Base-by-base conservation (phyloP, 1,140 invertebrate species). In the Paracyclopina nana region DNA sequence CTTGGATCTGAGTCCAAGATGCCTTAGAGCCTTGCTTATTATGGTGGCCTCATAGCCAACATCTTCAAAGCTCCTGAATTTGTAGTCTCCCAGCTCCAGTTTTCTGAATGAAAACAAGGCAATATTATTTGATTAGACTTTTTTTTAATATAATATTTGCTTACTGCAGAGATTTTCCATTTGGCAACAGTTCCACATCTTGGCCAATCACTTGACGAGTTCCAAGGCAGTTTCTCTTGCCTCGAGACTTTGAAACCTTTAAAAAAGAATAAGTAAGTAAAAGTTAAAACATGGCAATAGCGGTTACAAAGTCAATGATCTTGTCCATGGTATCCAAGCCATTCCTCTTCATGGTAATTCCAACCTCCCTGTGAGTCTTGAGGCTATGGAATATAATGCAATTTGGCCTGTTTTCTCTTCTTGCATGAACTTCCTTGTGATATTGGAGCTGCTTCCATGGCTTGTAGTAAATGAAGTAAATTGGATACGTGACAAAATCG, bases 71-170 rank as follows among this genome's bases (percentile, higher is more conserved):
- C 78, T 79, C 50, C 79, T 75, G 91, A 91, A 98, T 55, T 77
- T 72, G 65, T 97, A 98, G 6, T 86, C 78, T 25, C 87, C 87
- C 74, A 92, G 79, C 30, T 45, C 34, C 51, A 57, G 73, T 69
- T 98, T 96, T 24, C 98, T 95, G 60, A 96, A 95, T 20, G 92
- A 72, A n/a, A n/a, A n/a, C n/a, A n/a, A n/a, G n/a, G n/a, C n/a
- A n/a, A n/a, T n/a, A n/a, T n/a, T n/a, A n/a, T n/a, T n/a, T n/a
- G n/a, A n/a, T n/a, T n/a, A n/a, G n/a, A n/a, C n/a, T n/a, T n/a
- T n/a, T n/a, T n/a, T n/a, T n/a, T n/a, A n/a, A n/a, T n/a, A n/a
- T n/a, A n/a, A n/a, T n/a, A n/a, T n/a, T n/a, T n/a, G n/a, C n/a
- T n/a, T n/a, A n/a, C n/a, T n/a, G n/a, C n/a, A n/a, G n/a, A n/a